A percentile compares a stretch with the other conserved stretches of the same genome.
phyloP scores from a whole-genome alignment of 2,797 vertebrate genomes.

The Crocidura indochinensis region DNA sequence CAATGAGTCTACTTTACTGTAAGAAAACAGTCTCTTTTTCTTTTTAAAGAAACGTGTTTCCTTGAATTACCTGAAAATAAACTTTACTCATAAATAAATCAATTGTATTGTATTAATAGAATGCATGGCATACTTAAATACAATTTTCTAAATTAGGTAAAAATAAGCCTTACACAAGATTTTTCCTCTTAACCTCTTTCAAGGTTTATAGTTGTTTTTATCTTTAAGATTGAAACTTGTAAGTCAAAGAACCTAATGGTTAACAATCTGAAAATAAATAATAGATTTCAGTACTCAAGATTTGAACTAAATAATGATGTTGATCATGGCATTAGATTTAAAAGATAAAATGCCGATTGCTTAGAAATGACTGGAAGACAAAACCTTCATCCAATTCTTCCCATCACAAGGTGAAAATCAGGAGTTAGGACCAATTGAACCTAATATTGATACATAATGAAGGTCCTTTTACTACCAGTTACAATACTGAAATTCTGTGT shows the following conservation, averaged over 20 bases:
- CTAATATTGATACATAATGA: neutral
- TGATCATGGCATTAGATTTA: constrained; percentile 55
- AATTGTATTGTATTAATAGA: constrained; percentile 79
- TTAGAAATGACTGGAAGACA: constrained; percentile 64
- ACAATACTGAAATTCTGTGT: neutral
- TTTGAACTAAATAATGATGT: constrained; percentile 46
- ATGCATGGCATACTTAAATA: constrained; percentile 35
- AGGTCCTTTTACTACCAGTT: neutral
- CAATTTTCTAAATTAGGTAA: constrained; percentile 57
- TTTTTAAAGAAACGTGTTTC: constrained; percentile 82
- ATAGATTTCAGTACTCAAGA: constrained; percentile 43
- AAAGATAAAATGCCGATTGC: constrained; percentile 67
- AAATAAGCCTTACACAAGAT: constrained; percentile 20
- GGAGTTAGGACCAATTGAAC: neutral
- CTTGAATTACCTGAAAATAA: constrained; percentile 84
- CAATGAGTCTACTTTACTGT: constrained; percentile 87
- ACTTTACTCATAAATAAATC: constrained; percentile 87
- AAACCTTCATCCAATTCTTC: constrained; percentile 74
- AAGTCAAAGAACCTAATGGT: constrained; percentile 34
- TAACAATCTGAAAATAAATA: constrained; percentile 45
- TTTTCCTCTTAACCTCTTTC: constrained; percentile 48
- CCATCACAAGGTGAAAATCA: neutral
- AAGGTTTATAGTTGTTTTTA: neutral
- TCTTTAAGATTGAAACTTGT: constrained; percentile 52
- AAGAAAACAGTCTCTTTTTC: constrained; percentile 85